Conservation (phyloP, 2,797 vertebrate genomes). For the Trichosurus vulpecula region DNA sequence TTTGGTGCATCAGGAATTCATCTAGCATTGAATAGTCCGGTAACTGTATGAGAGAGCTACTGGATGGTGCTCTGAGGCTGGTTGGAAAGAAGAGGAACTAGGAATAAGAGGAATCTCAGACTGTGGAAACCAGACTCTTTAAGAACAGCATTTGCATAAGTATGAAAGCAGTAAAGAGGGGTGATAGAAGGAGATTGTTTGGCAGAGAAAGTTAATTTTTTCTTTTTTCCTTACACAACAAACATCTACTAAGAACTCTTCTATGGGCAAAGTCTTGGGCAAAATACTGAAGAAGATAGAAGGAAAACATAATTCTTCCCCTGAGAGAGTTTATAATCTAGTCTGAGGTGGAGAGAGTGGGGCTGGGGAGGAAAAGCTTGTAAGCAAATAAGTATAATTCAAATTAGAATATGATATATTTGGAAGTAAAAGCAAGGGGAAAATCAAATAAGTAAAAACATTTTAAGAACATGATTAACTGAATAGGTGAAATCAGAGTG, state of each 20-base stretch:
- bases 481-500: not conserved
- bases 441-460: not conserved
- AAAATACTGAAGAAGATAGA: not conserved
- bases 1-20: constrained; percentile 13
- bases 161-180: not conserved
- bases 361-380: not conserved
- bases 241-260: not conserved
- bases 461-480: not conserved
- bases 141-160: not conserved
- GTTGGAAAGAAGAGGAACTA: not conserved
- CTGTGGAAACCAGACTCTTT: not conserved
- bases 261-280: not conserved
- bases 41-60: not conserved
- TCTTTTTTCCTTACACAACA: not conserved
- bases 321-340: not conserved
- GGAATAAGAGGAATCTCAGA: not conserved
- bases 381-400: not conserved
- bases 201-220: not conserved
- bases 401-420: not conserved
- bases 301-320: not conserved
- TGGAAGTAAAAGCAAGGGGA: not conserved
- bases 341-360: not conserved
- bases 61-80: not conserved
- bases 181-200: not conserved
- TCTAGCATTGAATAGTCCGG: not conserved